Base-by-base conservation (phyloP, 2,113 vertebrate species). In the Micronycteris hirsuta region DNA sequence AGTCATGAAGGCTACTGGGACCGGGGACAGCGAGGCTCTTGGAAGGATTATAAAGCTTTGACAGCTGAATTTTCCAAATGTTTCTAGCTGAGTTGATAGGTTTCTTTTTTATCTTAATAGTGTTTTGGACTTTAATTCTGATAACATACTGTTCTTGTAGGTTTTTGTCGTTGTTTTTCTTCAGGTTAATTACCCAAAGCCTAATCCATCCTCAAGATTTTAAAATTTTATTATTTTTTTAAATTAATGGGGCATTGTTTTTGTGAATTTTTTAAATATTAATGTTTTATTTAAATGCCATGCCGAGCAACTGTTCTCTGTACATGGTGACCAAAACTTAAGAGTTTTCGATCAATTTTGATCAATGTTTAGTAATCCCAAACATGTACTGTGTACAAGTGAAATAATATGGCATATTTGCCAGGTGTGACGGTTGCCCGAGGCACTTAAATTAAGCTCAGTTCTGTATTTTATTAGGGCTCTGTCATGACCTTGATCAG, bases 281-380 rank as follows among this genome's bases (percentile, higher is more conserved):
- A 86, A 68, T 92, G 38, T 95, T 93, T 95, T 98, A 98, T 98
- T 98, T 98, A 98, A 98, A 96, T 97, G 95, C 98, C 97, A 97
- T 88, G 96, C 97, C 93, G 97, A 98, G 95, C 92, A 83, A 41
- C 81, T 95, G 86, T 98, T 97, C 95, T 98, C 97, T 97, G 94
- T 96, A 97, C 97, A 33, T 98, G 97, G 96, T 97, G 97, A 92
- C 98, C 98, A 98, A 98, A 98, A 91, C 81, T 33, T 96, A 97
- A 97, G 86, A 89, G 74, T 96, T 97, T 94, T 97, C 84, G 97
- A 97, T 97, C 96, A 98, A 95, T 97, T 96, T 98, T 98, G 97
- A 92, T 98, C 95, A 97, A 97, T 92, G 67, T 96, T 93, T 95
- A 96, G 82, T 68, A 96, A 94, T 80, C 90, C 83, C 38, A 96